Evolutionary conservation across 1,140 invertebrate genomes (phyloP).

Genomic region (Tetragnatha versicolor): DNA sequence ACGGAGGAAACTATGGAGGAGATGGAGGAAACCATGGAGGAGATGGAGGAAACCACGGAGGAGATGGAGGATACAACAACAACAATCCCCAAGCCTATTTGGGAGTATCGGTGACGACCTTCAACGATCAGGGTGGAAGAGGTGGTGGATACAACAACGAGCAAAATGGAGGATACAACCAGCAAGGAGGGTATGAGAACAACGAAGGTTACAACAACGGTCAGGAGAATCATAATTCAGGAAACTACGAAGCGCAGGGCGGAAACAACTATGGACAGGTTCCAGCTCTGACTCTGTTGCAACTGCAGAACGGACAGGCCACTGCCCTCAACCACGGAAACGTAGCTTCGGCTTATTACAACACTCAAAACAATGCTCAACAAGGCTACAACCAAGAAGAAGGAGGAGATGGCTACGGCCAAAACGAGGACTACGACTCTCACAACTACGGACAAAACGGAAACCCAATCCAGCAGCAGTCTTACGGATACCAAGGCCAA

Average conservation of each 20-base stretch:
- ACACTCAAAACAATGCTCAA: conserved; percentile 18
- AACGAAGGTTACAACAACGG: neutral
- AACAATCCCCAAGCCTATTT: conserved; percentile 11
- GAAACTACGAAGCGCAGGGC: neutral
- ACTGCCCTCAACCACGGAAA: conserved; percentile 7
- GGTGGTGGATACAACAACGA: conserved; percentile 25
- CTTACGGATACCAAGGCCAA: conserved; percentile 26
- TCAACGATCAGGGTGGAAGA: conserved; percentile 39
- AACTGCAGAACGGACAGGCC: conserved; percentile 17
- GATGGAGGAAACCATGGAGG: neutral
- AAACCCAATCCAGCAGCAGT: neutral
- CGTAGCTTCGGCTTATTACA: neutral
- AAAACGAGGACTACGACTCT: neutral
- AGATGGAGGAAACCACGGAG: conserved; percentile 12
- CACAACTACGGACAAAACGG: conserved; percentile 3
- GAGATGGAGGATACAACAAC: neutral
- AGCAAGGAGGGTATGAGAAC: conserved; percentile 21
- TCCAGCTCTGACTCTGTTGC: neutral
- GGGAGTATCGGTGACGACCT: conserved; percentile 29
- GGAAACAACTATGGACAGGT: conserved; percentile 6
- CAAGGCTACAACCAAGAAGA: conserved; percentile 7
- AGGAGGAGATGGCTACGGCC: neutral
- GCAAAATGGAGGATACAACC: conserved; percentile 14
- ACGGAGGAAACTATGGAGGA: no score
- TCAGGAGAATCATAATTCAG: neutral